Evolutionary conservation across 2,888 invertebrate species (phyloP), one percentile per base, ranked within the genome.

Genomic region (Suillia variegata): DNA sequence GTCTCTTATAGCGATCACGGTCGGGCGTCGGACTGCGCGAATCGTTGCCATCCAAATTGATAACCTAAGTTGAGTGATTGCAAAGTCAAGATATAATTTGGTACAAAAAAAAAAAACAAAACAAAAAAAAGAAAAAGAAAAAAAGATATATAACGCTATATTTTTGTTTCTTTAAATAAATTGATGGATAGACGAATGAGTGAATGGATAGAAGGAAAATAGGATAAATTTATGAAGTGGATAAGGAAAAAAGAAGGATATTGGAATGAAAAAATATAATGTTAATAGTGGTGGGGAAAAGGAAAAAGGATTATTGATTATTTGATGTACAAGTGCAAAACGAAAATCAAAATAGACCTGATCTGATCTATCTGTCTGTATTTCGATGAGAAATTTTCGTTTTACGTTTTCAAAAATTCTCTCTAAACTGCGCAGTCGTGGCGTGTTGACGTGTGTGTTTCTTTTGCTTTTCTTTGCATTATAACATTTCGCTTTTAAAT

Each of bases 41-140:
- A 74, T 85, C 85, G 62, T 84, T 85, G 45, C 84, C 85, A 78
- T 87, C 86, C 74, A 87, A 80, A 71, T 82, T 82, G 72, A 82
- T 82, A 67, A 81, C 81, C 81, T 81, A 75, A 47, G 61, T 56
- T 63, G 61, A 65, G 60, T 63, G 52, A 66, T 61, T 59, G 51
- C 55, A 64, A 63, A 62, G 56, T 59, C 66, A 63, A 66, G 67
- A 71, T 66, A 65, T 62, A 60, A 66, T 67, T 69, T 76, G 66
- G 65, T 58, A 70, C 66, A 66, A 58, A 68, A 65, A 65, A 67
- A 67, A 64, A 61, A 67, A 67, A 69, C 59, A 66, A 65, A 67
- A 67, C 63, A 61, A 67, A 67, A 69, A 58, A 66, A 50, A 45
- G 47, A 56, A 21, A 55, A 31, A 22, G 50, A 45, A 49, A 45